phyloP scores from a whole-genome alignment of 1,140 invertebrate species.

The Anagrus nilaparvatae region DNA sequence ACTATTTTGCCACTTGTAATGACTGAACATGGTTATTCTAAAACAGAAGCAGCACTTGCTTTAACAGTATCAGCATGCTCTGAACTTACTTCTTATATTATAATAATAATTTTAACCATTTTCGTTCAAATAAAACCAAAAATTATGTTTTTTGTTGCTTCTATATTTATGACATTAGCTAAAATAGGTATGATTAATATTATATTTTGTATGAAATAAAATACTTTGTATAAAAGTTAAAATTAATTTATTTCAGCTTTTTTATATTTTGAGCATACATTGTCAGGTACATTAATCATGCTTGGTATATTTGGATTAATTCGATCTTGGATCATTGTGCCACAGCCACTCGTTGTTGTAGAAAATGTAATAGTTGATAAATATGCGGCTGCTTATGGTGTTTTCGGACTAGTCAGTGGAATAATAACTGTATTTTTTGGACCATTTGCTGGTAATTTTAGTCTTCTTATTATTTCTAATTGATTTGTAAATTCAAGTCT shows the following conservation, averaged over 20 bases:
- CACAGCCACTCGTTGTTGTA: constrained; percentile 35
- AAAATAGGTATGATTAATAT: constrained; percentile 33
- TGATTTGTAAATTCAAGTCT: background rate
- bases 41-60: constrained; percentile 27
- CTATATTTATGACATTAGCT: constrained; percentile 29
- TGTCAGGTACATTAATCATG: constrained; percentile 28
- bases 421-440: constrained; percentile 32
- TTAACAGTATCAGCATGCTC: constrained; percentile 30
- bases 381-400: constrained; percentile 38
- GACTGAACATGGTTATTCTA: constrained; percentile 26
- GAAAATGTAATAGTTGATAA: constrained; percentile 36
- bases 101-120: constrained; percentile 30
- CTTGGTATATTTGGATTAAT: constrained; percentile 29
- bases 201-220: no score
- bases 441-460: constrained; percentile 35
- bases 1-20: constrained; percentile 36
- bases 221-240: background rate
- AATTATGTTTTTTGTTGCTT: constrained; percentile 33
- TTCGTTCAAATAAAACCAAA: constrained; percentile 30
- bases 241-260: constrained; percentile 31
- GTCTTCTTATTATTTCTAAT: background rate
- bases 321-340: constrained; percentile 34
- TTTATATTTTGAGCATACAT: constrained; percentile 25
- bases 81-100: constrained; percentile 30
- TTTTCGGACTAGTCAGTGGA: constrained; percentile 35